Evolutionary conservation across 1,140 invertebrate genomes (phyloP).

Genomic region (Anastrepha obliqua): DNA sequence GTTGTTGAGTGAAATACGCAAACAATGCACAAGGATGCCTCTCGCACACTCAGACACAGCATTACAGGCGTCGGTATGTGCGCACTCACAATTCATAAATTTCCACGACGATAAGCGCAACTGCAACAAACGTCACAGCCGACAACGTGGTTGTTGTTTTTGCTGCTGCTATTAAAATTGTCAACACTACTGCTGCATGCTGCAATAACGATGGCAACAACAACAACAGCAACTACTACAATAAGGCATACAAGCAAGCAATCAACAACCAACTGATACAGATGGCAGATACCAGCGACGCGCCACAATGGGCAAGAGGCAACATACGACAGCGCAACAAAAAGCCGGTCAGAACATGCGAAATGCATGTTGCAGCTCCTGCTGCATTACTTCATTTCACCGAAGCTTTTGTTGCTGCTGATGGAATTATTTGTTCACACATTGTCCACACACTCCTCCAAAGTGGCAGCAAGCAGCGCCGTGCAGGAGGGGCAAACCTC

Average conservation of each 20-base stretch:
- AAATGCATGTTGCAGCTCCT: constrained; percentile 51
- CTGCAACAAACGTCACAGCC: constrained; percentile 1
- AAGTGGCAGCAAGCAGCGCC: not conserved
- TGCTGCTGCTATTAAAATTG: constrained; percentile 27
- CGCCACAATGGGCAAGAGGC: not conserved
- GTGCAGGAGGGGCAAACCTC: not conserved
- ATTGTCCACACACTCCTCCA: constrained; percentile 65
- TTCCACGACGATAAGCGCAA: constrained; percentile 68
- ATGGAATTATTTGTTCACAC: constrained; percentile 74
- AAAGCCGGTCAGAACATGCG: constrained; percentile 10
- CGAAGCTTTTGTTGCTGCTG: constrained; percentile 72
- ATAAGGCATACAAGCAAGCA: constrained; percentile 27
- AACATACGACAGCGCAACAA: not conserved
- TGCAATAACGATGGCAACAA: not conserved
- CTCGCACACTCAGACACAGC: not conserved
- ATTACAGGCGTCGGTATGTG: not conserved
- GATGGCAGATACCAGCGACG: constrained; percentile 34
- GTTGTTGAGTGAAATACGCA: not conserved
- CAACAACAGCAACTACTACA: not conserved
- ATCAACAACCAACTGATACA: constrained; percentile 45
- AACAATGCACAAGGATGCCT: not conserved
- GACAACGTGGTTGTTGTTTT: not conserved
- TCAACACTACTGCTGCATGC: constrained; percentile 8
- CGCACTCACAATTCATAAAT: constrained; percentile 65
- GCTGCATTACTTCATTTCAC: constrained; percentile 48